Evolutionary conservation across 1,140 invertebrate genomes (phyloP).

Genomic region (Drusus annulatus): DNA sequence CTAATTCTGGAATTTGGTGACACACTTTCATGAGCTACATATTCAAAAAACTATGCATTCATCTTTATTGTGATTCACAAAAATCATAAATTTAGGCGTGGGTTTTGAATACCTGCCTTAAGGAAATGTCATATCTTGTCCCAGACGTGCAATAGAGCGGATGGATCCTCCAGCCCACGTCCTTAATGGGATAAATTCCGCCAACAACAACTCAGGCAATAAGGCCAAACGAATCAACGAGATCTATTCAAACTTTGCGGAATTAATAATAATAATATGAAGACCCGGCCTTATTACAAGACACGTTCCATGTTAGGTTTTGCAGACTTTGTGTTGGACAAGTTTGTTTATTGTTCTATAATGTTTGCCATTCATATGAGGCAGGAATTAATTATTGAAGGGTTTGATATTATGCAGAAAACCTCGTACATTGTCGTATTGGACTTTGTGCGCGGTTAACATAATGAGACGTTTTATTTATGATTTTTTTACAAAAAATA

Average conservation of each 20-base stretch:
- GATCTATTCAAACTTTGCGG: conserved; percentile 55
- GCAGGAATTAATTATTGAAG: not conserved
- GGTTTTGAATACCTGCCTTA: not conserved
- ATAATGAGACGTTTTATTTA: too few species aligned
- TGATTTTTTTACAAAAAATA: too few species aligned
- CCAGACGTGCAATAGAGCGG: conserved; percentile 53
- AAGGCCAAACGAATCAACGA: conserved; percentile 58
- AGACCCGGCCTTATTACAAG: conserved; percentile 24
- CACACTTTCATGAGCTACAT: too few species aligned
- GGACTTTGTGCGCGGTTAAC: too few species aligned
- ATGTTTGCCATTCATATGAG: not conserved
- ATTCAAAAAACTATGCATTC: too few species aligned
- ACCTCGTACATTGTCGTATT: too few species aligned
- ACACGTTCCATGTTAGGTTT: conserved; percentile 1
- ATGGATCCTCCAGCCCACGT: conserved; percentile 43
- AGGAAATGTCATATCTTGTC: conserved; percentile 56
- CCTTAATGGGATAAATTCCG: conserved; percentile 57
- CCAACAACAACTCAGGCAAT: conserved; percentile 47
- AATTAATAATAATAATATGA: conserved; percentile 33
- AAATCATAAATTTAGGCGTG: not conserved
- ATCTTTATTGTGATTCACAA: too few species aligned
- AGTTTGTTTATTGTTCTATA: not conserved
- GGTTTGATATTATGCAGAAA: too few species aligned
- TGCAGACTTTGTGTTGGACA: not conserved
- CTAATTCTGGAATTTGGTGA: too few species aligned